Conservation (phyloP, 2,888 invertebrate genomes). For the Timema podura region DNA sequence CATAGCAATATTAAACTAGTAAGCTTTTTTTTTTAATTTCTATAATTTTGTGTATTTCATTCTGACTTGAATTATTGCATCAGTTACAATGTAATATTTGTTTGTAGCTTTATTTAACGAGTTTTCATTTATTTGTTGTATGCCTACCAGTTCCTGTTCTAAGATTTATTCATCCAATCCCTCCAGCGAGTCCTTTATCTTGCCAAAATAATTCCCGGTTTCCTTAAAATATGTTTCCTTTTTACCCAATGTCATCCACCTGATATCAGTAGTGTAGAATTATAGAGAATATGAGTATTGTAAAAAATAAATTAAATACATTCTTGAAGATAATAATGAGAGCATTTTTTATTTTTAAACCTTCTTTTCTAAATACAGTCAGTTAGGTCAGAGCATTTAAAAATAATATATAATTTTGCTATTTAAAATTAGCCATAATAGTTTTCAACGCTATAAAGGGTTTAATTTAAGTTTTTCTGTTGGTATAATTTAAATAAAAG, state of each 20-base stretch:
- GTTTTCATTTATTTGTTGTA: not conserved
- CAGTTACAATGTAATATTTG: constrained; percentile 11
- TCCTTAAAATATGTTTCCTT: not conserved
- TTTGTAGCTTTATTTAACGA: constrained; percentile 9
- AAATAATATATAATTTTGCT: too few species aligned
- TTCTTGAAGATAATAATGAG: constrained; percentile 9
- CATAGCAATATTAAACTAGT: constrained; percentile 9
- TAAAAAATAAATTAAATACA: constrained; percentile 16
- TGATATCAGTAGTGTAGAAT: constrained; percentile 12
- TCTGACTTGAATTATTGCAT: not conserved
- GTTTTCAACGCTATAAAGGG: too few species aligned
- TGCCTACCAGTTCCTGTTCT: too few species aligned
- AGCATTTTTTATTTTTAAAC: too few species aligned
- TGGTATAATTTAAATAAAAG: too few species aligned
- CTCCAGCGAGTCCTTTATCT: not conserved
- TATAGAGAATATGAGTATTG: constrained; percentile 5
- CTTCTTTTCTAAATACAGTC: too few species aligned
- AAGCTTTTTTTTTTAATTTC: not conserved
- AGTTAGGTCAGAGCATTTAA: too few species aligned
- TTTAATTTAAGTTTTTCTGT: too few species aligned
- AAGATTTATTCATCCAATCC: too few species aligned
- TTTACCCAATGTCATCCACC: constrained; percentile 1
- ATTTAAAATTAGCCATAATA: too few species aligned
- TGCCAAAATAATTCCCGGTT: not conserved
- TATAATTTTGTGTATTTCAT: not conserved